phyloP scores from a whole-genome alignment of 2,888 invertebrate genomes.

The Nezara viridula region DNA sequence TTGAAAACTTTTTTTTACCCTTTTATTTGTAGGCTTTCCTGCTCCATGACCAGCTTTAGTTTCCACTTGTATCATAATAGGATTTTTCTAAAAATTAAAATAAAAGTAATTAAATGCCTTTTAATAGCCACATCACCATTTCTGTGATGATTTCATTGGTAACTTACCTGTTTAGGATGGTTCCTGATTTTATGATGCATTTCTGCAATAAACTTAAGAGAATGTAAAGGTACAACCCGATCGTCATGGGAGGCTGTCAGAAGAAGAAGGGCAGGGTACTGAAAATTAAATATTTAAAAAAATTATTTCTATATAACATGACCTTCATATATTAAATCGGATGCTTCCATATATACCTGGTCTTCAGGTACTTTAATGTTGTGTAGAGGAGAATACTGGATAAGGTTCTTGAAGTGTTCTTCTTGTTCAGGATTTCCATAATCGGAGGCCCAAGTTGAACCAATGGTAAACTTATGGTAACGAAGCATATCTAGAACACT shows the following conservation, averaged over 20 bases:
- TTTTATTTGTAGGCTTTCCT: conserved; percentile 95
- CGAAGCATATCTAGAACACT: conserved; percentile 98
- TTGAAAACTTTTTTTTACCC: conserved; percentile 74
- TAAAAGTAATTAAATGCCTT: neutral
- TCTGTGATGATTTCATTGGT: neutral
- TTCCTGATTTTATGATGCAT: conserved; percentile 83
- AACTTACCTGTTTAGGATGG: conserved; percentile 72
- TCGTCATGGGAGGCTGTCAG: conserved; percentile 99
- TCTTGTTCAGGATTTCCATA: conserved; percentile 92
- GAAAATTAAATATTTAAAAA: conserved; percentile 67
- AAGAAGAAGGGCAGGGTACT: conserved; percentile 93
- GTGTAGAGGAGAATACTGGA: conserved; percentile 94
- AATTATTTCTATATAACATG: neutral
- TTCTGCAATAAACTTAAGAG: conserved; percentile 93
- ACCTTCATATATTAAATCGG: neutral
- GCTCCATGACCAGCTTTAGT: conserved; percentile 97
- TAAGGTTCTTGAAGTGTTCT: conserved; percentile 87
- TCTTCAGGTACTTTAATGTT: conserved; percentile 80
- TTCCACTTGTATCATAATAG: conserved; percentile 90
- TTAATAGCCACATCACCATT: neutral
- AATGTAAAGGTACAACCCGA: conserved; percentile 97
- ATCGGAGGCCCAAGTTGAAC: conserved; percentile 96
- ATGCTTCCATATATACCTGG: conserved; percentile 68
- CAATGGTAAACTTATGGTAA: conserved; percentile 98
- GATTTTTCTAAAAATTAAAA: conserved; percentile 76